phyloP scores from a whole-genome alignment of 2,797 vertebrate genomes.

The Crypturellus tataupa region DNA sequence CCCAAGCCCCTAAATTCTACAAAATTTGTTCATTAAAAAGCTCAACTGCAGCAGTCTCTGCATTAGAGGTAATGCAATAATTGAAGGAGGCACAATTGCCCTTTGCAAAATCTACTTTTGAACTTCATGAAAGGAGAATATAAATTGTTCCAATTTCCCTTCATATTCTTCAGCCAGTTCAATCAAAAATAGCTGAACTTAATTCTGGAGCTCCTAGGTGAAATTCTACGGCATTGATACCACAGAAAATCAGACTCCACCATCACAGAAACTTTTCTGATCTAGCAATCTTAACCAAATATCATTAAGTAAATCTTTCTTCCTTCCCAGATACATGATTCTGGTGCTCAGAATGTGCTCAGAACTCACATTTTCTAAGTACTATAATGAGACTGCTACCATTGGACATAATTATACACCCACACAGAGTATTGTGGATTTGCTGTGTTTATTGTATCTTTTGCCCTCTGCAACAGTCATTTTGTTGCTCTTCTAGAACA shows the following conservation, averaged over 20 bases:
- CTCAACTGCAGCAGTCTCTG: conserved; percentile 33
- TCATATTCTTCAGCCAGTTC: conserved; percentile 12
- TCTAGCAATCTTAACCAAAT: neutral
- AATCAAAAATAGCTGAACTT: conserved; percentile 1
- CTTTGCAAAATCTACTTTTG: conserved; percentile 50
- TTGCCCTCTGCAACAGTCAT: neutral
- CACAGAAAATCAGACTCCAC: neutral
- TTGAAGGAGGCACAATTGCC: conserved; percentile 44
- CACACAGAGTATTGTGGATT: neutral
- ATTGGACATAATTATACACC: neutral
- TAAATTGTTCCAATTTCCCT: conserved; percentile 25
- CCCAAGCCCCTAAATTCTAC: conserved; percentile 56
- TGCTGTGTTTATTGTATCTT: neutral
- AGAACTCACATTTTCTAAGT: neutral
- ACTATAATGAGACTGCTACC: neutral
- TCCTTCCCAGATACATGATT: neutral
- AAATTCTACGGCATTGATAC: neutral
- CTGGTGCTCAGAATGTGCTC: neutral
- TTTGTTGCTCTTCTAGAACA: neutral
- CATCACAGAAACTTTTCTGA: neutral
- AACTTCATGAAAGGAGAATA: conserved; percentile 26
- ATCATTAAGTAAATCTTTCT: neutral
- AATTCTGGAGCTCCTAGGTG: neutral
- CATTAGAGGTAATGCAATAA: conserved; percentile 32
- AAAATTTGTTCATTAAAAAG: conserved; percentile 63